Evolutionary conservation across 2,113 vertebrate species (phyloP), one percentile per base, ranked within the genome.

Genomic region (Podarcis cretensis): DNA sequence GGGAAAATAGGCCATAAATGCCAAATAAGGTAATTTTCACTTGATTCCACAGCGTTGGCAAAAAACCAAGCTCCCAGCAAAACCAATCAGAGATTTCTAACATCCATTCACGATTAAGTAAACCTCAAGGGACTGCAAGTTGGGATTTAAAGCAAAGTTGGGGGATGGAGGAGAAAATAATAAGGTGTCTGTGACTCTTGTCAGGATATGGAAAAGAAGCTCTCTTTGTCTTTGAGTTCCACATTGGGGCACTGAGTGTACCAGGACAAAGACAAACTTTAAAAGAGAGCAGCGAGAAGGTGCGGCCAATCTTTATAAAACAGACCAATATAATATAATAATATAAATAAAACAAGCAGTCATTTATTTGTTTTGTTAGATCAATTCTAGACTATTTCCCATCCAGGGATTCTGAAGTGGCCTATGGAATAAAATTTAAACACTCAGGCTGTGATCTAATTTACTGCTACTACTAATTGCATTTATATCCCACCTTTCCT

Each of bases 1-100:
- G 6, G 4, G 89, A 91, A 88, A 93, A 80, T 77, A 89, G 73
- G 35, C 7, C 89, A 68, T 27, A 5, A 83, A 12, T 69, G 87
- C 68, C 13, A 78, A 92, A 65, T 40, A 85, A n/a, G 0, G 10
- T 35, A 16, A 84, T 91, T 86, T 0, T 30, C 40, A 91, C 87
- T 92, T 77, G 20, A 13, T 86, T 76, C 91, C 68, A 23, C 75
- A 4, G 71, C 23, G 0, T 20, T 3, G 0, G 59, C 10, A 92
- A 89, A 54, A 85, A 75, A 74, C 59, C 89, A 25, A 68, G 5
- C 1, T 68, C 69, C 89, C 27, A 30, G n/a, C 8, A 57, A 0
- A 71, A 18, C 0, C 9, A 9, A 54, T 23, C 85, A 83, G 20
- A 4, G 88, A 75, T 85, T 57, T 88, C 66, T 86, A 87, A 54